phyloP scores from a whole-genome alignment of 2,113 vertebrate genomes.

The Tragulus kanchil region DNA sequence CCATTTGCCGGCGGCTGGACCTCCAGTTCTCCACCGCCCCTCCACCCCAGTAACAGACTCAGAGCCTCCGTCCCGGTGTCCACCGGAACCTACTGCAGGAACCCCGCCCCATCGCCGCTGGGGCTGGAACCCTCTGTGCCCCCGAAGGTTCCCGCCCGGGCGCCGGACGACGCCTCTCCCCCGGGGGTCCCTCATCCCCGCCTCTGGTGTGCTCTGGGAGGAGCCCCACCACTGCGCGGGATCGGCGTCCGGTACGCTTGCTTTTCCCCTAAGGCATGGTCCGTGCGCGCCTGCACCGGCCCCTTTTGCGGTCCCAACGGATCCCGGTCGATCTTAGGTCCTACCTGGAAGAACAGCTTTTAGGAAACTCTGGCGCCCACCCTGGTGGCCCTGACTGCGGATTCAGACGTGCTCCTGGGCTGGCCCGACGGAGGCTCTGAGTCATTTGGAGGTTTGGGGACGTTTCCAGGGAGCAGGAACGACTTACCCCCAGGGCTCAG shows the following conservation, averaged over 20 bases:
- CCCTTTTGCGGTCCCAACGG: background rate
- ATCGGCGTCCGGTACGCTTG: background rate
- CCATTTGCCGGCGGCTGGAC: background rate
- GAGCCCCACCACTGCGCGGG: background rate
- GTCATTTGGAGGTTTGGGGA: background rate
- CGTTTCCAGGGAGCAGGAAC: background rate
- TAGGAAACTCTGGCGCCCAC: background rate
- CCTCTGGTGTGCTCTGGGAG: background rate
- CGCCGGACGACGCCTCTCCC: background rate
- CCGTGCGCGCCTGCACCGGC: rapidly evolving
- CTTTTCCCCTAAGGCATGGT: no score
- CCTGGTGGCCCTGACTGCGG: background rate
- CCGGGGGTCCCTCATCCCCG: background rate
- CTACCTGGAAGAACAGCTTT: background rate
- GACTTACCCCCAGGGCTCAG: background rate
- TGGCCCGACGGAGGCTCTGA: background rate
- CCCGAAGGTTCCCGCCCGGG: background rate
- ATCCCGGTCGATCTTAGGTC: background rate
- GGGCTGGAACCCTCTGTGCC: background rate
- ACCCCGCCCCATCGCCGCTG: background rate
- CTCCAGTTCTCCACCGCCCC: background rate
- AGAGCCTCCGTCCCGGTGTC: background rate
- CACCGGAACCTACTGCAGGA: background rate
- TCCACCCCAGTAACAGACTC: background rate
- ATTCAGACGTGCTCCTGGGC: background rate